These are phyloP conservation scores for Lipophrys pholis DNA, from an alignment of 2,113 vertebrate genomes.

Conservation along the genomic window DNA sequence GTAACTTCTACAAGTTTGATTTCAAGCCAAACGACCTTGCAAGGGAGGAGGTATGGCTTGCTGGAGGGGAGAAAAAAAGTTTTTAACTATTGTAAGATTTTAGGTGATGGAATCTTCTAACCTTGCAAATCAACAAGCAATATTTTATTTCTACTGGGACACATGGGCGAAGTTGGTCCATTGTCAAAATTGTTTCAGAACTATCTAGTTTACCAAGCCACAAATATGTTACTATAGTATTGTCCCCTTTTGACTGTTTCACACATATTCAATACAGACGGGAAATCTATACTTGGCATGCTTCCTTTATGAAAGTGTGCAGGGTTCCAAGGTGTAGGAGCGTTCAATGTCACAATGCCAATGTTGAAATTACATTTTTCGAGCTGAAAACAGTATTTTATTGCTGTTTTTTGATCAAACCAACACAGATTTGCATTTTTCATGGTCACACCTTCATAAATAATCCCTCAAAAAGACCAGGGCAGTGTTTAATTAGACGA, in stretches of 20 bases:
- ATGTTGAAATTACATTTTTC: too few species aligned
- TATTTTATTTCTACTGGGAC: background rate
- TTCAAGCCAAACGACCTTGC: slow-evolving; percentile 21
- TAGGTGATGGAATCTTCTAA: slow-evolving; percentile 1
- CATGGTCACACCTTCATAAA: too few species aligned
- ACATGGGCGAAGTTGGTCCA: background rate
- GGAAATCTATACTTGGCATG: background rate
- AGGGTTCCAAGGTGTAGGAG: too few species aligned
- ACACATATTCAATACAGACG: background rate
- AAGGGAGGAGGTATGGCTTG: slow-evolving; percentile 1
- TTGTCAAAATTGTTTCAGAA: slow-evolving; percentile 10
- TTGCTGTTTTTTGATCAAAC: too few species aligned
- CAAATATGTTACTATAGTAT: background rate
- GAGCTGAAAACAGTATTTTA: too few species aligned
- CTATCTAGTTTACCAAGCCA: slow-evolving; percentile 12
- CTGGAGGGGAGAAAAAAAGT: background rate
- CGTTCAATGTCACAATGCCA: too few species aligned
- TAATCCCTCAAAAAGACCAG: too few species aligned
- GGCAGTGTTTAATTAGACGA: too few species aligned
- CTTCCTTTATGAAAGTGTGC: background rate
- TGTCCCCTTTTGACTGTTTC: background rate
- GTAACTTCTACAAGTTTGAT: background rate
- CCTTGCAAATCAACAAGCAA: slow-evolving; percentile 19
- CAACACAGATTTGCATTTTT: too few species aligned
- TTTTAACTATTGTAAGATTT: background rate